Evolutionary conservation across 2,888 invertebrate species (phyloP).

Genomic region (Synanthedon tipuliformis): DNA sequence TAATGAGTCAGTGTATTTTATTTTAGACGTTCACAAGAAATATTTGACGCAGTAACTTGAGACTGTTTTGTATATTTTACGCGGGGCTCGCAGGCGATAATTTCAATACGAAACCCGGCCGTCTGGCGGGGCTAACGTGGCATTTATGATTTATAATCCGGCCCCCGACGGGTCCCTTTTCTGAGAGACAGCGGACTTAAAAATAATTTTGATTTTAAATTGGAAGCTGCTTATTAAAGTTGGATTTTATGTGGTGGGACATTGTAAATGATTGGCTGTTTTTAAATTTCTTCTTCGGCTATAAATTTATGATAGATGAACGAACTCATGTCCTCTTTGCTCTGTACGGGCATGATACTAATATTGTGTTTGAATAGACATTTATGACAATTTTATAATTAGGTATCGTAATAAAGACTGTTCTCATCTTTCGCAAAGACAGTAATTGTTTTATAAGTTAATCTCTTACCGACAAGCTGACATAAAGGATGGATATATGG

Average conservation of each 20-base stretch:
- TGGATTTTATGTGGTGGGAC: slow-evolving; percentile 41
- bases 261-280: slow-evolving; percentile 16
- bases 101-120: slow-evolving; percentile 46
- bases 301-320: background rate
- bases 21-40: slow-evolving; percentile 43
- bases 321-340: too few species aligned
- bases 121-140: slow-evolving; percentile 49
- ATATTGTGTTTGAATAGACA: too few species aligned
- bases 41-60: slow-evolving; percentile 57
- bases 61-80: slow-evolving; percentile 62
- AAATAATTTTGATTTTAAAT: slow-evolving; percentile 63
- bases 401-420: too few species aligned
- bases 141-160: slow-evolving; percentile 67
- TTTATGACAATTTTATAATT: too few species aligned
- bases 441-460: too few species aligned
- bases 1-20: slow-evolving; percentile 46
- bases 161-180: slow-evolving; percentile 51
- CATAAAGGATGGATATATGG: too few species aligned
- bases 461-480: too few species aligned
- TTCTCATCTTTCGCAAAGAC: too few species aligned
- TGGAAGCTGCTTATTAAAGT: slow-evolving; percentile 57
- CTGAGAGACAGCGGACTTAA: slow-evolving; percentile 51
- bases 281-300: background rate
- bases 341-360: too few species aligned
- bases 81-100: slow-evolving; percentile 53